These are phyloP conservation scores for Chloroceryle aenea DNA, from an alignment of 2,113 vertebrate species.

Conservation along the genomic window DNA sequence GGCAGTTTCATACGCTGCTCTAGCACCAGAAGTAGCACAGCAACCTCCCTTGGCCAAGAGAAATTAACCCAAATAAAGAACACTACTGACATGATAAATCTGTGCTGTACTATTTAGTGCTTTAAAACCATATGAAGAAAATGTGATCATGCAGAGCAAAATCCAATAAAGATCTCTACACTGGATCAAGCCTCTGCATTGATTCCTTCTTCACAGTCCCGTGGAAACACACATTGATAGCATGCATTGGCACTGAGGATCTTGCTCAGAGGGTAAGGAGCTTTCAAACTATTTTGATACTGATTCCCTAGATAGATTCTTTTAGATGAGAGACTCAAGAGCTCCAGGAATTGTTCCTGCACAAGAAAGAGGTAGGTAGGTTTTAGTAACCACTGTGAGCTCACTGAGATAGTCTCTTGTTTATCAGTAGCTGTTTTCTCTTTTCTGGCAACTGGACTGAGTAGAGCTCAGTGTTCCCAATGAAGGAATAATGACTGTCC, in stretches of 20 bases:
- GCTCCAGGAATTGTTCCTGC: neutral
- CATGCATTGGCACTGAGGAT: neutral
- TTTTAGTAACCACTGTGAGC: neutral
- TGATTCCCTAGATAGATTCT: too few species aligned
- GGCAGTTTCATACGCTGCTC: neutral
- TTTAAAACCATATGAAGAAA: neutral
- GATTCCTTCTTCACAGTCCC: neutral
- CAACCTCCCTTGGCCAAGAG: neutral
- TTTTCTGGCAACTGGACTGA: neutral
- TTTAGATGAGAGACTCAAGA: neutral
- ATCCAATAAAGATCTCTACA: neutral
- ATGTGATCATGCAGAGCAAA: neutral
- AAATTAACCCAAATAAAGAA: neutral
- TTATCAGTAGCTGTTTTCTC: neutral
- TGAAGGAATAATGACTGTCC: neutral
- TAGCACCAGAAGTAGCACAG: neutral
- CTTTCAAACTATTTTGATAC: neutral
- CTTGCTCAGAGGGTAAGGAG: neutral
- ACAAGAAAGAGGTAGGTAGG: neutral
- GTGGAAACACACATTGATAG: neutral
- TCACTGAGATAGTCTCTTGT: neutral
- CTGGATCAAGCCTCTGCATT: neutral
- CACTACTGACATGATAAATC: neutral
- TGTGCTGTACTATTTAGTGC: neutral
- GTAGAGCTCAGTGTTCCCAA: neutral